phyloP scores from a whole-genome alignment of 2,113 vertebrate species.

The Paramormyrops kingsleyae region DNA sequence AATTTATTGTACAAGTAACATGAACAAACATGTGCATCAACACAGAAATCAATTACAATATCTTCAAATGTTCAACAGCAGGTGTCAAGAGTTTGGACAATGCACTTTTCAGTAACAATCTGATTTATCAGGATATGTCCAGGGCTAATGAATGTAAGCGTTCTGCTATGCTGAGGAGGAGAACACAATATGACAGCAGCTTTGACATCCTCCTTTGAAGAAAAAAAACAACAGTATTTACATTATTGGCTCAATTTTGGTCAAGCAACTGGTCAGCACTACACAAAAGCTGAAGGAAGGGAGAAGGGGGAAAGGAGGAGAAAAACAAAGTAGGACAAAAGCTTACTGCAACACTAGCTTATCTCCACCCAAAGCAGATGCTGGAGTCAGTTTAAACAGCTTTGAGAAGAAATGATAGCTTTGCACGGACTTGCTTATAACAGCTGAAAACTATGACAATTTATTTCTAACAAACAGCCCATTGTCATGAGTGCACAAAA shows the following conservation, averaged over 20 bases:
- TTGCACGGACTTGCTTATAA: not conserved
- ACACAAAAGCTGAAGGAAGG: not conserved
- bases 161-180: not conserved
- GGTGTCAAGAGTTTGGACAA: not conserved
- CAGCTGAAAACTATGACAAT: not conserved
- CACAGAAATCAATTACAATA: constrained; percentile 19
- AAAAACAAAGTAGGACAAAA: not conserved
- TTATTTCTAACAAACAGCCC: not conserved
- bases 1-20: constrained; percentile 25
- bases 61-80: constrained; percentile 3
- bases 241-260: constrained; percentile 14
- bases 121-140: not conserved
- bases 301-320: not conserved
- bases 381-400: not conserved
- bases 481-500: not conserved
- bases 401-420: constrained; percentile 1
- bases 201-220: constrained; percentile 1
- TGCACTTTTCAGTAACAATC: not conserved
- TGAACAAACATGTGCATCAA: constrained; percentile 24
- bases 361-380: not conserved
- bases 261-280: not conserved
- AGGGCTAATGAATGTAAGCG: not conserved
- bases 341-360: not conserved
- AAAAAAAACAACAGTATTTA: not conserved
- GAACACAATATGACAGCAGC: constrained; percentile 1